Base-by-base conservation (phyloP, 2,113 vertebrate species). In the Boleophthalmus pectinirostris region DNA sequence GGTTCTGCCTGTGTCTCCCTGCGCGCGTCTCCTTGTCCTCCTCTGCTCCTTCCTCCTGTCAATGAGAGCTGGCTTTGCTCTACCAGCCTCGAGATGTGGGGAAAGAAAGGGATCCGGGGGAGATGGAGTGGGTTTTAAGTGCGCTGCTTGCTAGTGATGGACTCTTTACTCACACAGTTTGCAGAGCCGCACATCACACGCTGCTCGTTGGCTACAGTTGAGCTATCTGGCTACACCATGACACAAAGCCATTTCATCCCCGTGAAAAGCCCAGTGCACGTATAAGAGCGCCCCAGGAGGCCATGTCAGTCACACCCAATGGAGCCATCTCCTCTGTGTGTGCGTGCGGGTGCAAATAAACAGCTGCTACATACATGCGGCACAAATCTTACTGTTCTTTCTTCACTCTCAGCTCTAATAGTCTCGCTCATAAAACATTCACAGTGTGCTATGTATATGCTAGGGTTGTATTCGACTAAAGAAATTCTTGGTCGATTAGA, bases 91-190 rank as follows among this genome's bases (percentile, higher is more conserved):
- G 58, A 61, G 58, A 61, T 18, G 25, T 33, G 24, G 58, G 18
- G 58, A 18, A 9, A 33, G 25, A 18, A 33, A 61, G 25, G 33
- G 58, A 61, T 16, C 58, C 58, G 16, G 58, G 54, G 23, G 58
- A 61, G 58, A 61, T 33, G 58, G 58, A 61, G 58, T 33, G 58
- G 58, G 58, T 33, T 61, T 33, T 61, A 61, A 61, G 25, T 33
- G 58, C 58, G 15, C 12, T 16, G 58, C 58, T 33, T 18, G 24
- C 14, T 33, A 9, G 25, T 33, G 25, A 33, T 61, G 58, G 58
- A 61, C 58, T 61, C 58, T 61, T 58, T 33, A 61, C 58, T 61
- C 58, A 61, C 58, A 14, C 25, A 18, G 58, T 61, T 61, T 61
- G 58, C 58, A 15, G 25, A 18, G 24, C 14, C 25, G 16, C 58